Evolutionary conservation across 92 coral and sea anemone species (phyloP), one percentile per base, ranked within the genome.

Genomic region (Palythoa grandiflora): DNA sequence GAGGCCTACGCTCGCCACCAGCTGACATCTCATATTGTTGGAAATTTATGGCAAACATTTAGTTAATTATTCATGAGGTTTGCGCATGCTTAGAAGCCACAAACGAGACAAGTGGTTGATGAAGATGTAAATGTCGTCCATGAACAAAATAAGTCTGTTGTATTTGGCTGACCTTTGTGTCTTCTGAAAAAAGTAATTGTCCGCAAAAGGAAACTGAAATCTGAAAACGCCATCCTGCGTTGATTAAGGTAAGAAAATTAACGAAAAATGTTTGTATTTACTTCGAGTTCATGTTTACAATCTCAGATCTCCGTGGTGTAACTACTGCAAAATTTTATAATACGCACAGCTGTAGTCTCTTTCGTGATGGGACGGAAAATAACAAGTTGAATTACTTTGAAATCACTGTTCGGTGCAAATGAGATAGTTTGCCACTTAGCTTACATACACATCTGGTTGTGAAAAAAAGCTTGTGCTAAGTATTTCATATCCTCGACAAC

Each of bases 31-130:
- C 3, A 44, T 59, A 75, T 75, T 38, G 47, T 72, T 37, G 83
- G 54, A 78, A 55, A 44, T 44, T 44, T 44, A 44, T 55, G 71
- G 71, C 35, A 79, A n/a, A 15, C 38, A 38, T 3, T 39, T 39
- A 17, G 44, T 79, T 38, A 79, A 59, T 79, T 60, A 79, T 79
- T 60, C 73, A 61, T 78, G 28, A 3, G 9, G 83, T 79, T 61
- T 79, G 84, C 84, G 84, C 84, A 79, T 79, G 84, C 84, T 57
- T 79, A 79, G 71, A 79, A 79, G 72, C 84, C 84, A 79, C 84
- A 79, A 57, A 78, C 52, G 51, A 79, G 84, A 60, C 84, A 79
- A 79, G 71, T 60, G 84, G 60, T 63, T 63, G 70, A 2, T 63
- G 70, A 63, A 17, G 20, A 63, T 17, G 21, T 9, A 63, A 63